Percentiles rank a stretch among this genome's conserved stretches.
Evolutionary conservation across 2,797 vertebrate species (phyloP).

Genomic region (Gallinago stenura): DNA sequence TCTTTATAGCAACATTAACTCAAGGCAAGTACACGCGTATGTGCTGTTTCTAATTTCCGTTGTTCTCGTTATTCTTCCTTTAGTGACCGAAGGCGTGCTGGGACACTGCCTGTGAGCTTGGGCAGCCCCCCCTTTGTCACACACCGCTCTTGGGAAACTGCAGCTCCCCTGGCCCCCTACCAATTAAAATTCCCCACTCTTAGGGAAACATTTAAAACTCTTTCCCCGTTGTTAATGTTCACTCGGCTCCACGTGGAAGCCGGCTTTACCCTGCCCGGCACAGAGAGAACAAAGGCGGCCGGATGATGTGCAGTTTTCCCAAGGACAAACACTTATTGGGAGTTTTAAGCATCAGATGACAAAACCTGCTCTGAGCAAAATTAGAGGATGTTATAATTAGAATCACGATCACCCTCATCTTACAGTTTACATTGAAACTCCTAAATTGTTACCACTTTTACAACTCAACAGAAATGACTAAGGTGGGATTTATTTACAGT

Average conservation of each 20-base stretch:
- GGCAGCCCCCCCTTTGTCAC: background rate
- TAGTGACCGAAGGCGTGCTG: background rate
- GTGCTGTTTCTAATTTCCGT: background rate
- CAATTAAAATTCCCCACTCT: background rate
- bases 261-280: background rate
- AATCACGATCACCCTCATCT: background rate
- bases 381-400: background rate
- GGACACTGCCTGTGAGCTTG: background rate
- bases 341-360: background rate
- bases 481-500: background rate
- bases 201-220: background rate
- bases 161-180: background rate
- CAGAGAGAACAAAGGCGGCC: background rate
- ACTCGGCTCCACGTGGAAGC: background rate
- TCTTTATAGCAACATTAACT: slow-evolving; percentile 43
- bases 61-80: background rate
- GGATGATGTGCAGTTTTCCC: background rate
- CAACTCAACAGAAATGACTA: background rate
- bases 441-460: background rate
- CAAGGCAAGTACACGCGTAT: background rate
- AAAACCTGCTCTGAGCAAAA: slow-evolving; percentile 1
- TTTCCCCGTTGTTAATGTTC: slow-evolving; percentile 17
- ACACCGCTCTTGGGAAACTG: background rate
- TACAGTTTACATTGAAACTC: background rate
- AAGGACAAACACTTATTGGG: background rate